These are phyloP conservation scores for Ctenochaetus hawaiiensis DNA, from an alignment of 2,797 vertebrate species.

Conservation along the genomic window DNA sequence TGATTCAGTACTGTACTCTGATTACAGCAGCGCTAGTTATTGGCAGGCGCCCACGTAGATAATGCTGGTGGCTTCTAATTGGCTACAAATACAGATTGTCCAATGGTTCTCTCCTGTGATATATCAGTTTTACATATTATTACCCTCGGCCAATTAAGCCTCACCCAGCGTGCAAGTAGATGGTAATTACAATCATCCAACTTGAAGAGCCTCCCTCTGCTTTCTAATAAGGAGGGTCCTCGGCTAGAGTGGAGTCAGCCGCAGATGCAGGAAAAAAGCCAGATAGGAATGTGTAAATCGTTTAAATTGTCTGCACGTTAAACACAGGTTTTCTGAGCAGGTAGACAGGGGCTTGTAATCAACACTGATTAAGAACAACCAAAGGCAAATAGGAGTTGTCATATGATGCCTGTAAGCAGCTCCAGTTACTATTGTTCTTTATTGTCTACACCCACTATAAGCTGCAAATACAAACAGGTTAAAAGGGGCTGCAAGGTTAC, in stretches of 20 bases:
- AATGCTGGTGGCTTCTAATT: slow-evolving; percentile 54
- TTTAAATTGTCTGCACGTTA: slow-evolving; percentile 1
- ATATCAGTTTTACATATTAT: slow-evolving; percentile 64
- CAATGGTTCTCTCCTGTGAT: slow-evolving; percentile 51
- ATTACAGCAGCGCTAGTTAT: slow-evolving; percentile 55
- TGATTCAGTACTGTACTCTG: slow-evolving; percentile 32
- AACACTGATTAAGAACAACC: neutral
- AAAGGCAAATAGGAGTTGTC: neutral
- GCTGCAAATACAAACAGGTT: slow-evolving; percentile 19
- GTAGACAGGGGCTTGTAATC: neutral
- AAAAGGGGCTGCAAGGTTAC: slow-evolving; percentile 32
- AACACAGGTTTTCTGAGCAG: neutral
- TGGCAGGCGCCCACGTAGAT: slow-evolving; percentile 43
- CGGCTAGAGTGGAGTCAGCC: slow-evolving; percentile 53
- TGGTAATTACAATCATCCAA: slow-evolving; percentile 69
- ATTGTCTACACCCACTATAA: slow-evolving; percentile 1
- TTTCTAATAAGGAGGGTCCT: slow-evolving; percentile 49
- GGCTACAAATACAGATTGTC: slow-evolving; percentile 61
- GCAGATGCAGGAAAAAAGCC: slow-evolving; percentile 19
- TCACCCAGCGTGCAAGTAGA: slow-evolving; percentile 37
- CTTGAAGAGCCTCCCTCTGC: slow-evolving; percentile 55
- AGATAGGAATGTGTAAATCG: slow-evolving; percentile 6
- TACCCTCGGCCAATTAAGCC: slow-evolving; percentile 60
- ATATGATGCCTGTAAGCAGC: neutral
- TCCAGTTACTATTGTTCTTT: neutral